Percentiles rank a stretch among this genome's conserved stretches.
Conservation (phyloP, 1,140 invertebrate genomes). For the Eumaeus atala region DNA sequence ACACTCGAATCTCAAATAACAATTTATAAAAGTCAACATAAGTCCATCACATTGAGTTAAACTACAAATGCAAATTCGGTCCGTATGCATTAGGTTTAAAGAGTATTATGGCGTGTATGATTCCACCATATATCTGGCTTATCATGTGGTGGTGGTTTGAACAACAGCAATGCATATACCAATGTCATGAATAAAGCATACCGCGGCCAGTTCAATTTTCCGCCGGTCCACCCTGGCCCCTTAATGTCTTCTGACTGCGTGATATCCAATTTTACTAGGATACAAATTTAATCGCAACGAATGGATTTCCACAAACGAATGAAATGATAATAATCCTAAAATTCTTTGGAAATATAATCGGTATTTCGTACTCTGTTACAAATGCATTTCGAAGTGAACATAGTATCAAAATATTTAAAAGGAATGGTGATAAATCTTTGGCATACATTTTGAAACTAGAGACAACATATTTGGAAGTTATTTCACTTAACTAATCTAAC, state of each 20-base stretch:
- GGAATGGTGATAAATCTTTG: too few species aligned
- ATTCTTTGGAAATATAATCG: neutral
- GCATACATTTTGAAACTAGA: too few species aligned
- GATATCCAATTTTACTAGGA: slow-evolving; percentile 29
- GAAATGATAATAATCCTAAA: neutral
- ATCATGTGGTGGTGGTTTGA: slow-evolving; percentile 20
- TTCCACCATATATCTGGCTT: slow-evolving; percentile 14
- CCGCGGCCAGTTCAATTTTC: slow-evolving; percentile 35
- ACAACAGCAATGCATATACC: slow-evolving; percentile 31
- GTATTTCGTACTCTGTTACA: neutral
- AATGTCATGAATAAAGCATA: slow-evolving; percentile 36
- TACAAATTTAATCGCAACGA: slow-evolving; percentile 18
- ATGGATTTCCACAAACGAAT: slow-evolving; percentile 12
- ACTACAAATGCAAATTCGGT: neutral
- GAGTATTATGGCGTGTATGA: slow-evolving; percentile 12
- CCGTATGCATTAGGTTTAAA: slow-evolving; percentile 3
- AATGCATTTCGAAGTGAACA: neutral
- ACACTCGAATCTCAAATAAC: slow-evolving; percentile 19
- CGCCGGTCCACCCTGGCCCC: slow-evolving; percentile 28
- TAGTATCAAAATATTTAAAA: too few species aligned
- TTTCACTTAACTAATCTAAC: too few species aligned
- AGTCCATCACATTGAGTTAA: neutral
- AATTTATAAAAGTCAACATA: slow-evolving; percentile 14
- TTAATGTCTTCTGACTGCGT: slow-evolving; percentile 36
- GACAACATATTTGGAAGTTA: too few species aligned